phyloP scores from a whole-genome alignment of 2,888 invertebrate species.

The Chloroclysta siterata region DNA sequence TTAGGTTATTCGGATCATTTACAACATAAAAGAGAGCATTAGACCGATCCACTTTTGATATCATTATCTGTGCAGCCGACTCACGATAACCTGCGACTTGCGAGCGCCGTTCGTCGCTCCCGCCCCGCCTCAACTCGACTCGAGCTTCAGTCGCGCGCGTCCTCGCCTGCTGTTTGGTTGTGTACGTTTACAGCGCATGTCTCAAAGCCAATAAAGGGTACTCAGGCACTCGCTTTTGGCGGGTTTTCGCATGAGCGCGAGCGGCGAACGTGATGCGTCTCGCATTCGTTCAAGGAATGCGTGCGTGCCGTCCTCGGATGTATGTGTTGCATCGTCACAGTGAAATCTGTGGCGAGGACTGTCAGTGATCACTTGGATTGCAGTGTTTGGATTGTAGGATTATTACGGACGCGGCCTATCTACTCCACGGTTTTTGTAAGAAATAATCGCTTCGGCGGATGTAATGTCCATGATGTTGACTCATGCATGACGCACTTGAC shows the following conservation, averaged over 20 bases:
- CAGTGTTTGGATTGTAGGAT: conserved; percentile 81
- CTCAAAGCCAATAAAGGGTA: conserved; percentile 54
- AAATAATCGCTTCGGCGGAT: conserved; percentile 73
- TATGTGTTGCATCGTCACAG: conserved; percentile 64
- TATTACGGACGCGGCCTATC: conserved; percentile 60
- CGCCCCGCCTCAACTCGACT: conserved; percentile 62
- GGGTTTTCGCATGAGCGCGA: conserved; percentile 73
- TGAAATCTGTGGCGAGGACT: conserved; percentile 71
- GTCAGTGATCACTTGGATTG: conserved; percentile 80
- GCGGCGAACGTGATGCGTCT: conserved; percentile 69
- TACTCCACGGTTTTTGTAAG: conserved; percentile 71
- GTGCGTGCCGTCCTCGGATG: conserved; percentile 66
- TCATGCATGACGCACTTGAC: conserved; percentile 83
- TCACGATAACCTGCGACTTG: conserved; percentile 82
- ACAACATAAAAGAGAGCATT: conserved; percentile 82
- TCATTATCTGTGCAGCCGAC: conserved; percentile 82
- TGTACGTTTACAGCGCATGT: conserved; percentile 52
- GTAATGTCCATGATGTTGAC: conserved; percentile 80
- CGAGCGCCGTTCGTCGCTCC: conserved; percentile 62
- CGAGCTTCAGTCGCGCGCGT: conserved; percentile 74
- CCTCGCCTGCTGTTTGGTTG: conserved; percentile 66
- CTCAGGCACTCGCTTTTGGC: conserved; percentile 77
- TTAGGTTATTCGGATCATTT: conserved; percentile 69
- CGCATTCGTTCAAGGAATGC: conserved; percentile 73
- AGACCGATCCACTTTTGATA: conserved; percentile 84